Percentiles rank a stretch among this genome's conserved stretches.
These are phyloP conservation scores for Lucilia sericata DNA, from an alignment of 1,140 invertebrate genomes.

Conservation along the genomic window DNA sequence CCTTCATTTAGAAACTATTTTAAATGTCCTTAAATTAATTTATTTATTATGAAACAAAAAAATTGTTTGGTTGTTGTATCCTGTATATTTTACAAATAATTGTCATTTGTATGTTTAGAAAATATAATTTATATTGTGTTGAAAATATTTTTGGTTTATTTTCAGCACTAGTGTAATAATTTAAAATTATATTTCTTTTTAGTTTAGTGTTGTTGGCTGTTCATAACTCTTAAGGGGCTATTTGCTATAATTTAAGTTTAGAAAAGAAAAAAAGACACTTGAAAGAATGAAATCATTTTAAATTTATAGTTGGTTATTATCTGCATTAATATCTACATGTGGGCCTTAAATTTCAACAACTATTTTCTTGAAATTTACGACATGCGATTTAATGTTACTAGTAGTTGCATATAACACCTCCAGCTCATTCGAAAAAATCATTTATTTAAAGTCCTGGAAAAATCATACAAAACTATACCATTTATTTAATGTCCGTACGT, in stretches of 20 bases:
- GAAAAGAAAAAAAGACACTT: neutral
- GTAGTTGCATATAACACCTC: too few species aligned
- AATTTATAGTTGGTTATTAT: too few species aligned
- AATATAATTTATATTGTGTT: constrained; percentile 9
- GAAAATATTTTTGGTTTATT: neutral
- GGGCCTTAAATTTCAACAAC: too few species aligned
- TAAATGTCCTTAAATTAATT: constrained; percentile 10
- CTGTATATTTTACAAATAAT: neutral
- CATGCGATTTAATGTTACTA: too few species aligned
- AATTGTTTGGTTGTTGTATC: neutral
- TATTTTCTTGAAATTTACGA: too few species aligned
- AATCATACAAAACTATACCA: neutral
- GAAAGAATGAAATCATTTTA: neutral
- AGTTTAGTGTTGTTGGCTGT: neutral
- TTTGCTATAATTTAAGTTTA: neutral
- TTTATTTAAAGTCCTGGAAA: neutral
- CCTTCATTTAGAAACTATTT: constrained; percentile 9
- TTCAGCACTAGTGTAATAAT: neutral
- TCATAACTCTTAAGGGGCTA: constrained; percentile 3
- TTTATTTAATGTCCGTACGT: neutral
- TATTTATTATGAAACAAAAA: neutral
- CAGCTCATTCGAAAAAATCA: too few species aligned
- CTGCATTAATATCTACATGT: too few species aligned
- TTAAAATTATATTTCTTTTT: constrained; percentile 19
- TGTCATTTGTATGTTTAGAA: neutral